Evolutionary conservation across 2,888 invertebrate genomes (phyloP), one percentile per base, ranked within the genome.

Genomic region (Rhamphomyia laevipes): DNA sequence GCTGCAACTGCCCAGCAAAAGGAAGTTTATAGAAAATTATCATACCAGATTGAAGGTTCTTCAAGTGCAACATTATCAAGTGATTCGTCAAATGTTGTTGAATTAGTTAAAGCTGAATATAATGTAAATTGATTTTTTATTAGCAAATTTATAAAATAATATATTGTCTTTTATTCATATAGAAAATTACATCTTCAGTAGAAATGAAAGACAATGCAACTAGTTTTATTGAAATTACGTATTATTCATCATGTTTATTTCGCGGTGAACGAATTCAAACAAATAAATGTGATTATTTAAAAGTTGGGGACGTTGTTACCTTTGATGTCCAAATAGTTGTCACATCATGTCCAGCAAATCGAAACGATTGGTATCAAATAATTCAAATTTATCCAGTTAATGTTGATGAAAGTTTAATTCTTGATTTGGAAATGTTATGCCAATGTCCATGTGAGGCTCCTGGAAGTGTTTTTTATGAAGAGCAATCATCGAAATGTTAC

Each of bases 361-460:
- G 74, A 16, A 77, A 73, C 21, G 83, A 87, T 57, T 86, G 88
- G 84, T 77, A 76, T 53, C 86, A 88, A 65, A 77, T 74, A 0
- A 83, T 95, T 62, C 77, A 80, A 52, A 88, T 95, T 58, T 89
- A 89, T 63, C 94, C 94, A 1, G 88, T 93, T 18, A 94, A 93
- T 52, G 81, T 94, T 53, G 84, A 86, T 38, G 94, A 95, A 68
- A 82, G 82, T 53, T 74, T 94, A 40, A 76, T 77, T 1, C 81
- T 95, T 9, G 82, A 89, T 58, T 72, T 95, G 52, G 84, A 90
- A 62, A 87, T 93, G 79, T 72, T 89, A 47, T 95, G 95, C 63
- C 86, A 89, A 61, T 95, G 95, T 63, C 84, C 86, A 12, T 95
- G 94, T 66, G 93, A 93, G 70, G 78, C 77, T 51, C 74, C 78